phyloP scores from a whole-genome alignment of 2,888 invertebrate species.

The Plebejus argus region DNA sequence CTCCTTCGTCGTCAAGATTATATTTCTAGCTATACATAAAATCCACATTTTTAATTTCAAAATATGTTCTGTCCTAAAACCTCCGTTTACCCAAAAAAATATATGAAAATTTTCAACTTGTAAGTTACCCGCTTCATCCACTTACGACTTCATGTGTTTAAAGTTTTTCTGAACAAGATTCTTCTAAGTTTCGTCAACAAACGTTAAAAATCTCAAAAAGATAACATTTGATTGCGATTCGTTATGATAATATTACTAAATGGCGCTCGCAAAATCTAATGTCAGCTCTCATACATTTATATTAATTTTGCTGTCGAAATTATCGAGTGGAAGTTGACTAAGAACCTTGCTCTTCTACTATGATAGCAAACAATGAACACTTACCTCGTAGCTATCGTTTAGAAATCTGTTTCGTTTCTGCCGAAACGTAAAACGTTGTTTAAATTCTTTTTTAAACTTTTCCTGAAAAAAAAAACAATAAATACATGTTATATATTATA shows the following conservation, averaged over 20 bases:
- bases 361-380: slow-evolving; percentile 30
- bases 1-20: no score
- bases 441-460: slow-evolving; percentile 89
- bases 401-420: slow-evolving; percentile 66
- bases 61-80: no score
- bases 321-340: not conserved
- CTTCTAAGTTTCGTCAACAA: not conserved
- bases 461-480: slow-evolving; percentile 81
- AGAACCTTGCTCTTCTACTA: not conserved
- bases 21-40: no score
- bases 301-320: no score
- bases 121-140: no score
- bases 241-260: not conserved
- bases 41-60: no score
- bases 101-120: no score
- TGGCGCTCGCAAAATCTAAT: not conserved
- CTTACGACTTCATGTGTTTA: not conserved
- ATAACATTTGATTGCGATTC: no score
- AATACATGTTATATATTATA: no score
- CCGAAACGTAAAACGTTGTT: slow-evolving; percentile 84
- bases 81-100: no score
- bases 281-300: no score
- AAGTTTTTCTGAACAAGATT: not conserved
- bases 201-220: no score
- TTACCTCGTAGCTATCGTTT: slow-evolving; percentile 75